phyloP scores from a whole-genome alignment of 2,113 vertebrate species.

The Synodontis membranacea region DNA sequence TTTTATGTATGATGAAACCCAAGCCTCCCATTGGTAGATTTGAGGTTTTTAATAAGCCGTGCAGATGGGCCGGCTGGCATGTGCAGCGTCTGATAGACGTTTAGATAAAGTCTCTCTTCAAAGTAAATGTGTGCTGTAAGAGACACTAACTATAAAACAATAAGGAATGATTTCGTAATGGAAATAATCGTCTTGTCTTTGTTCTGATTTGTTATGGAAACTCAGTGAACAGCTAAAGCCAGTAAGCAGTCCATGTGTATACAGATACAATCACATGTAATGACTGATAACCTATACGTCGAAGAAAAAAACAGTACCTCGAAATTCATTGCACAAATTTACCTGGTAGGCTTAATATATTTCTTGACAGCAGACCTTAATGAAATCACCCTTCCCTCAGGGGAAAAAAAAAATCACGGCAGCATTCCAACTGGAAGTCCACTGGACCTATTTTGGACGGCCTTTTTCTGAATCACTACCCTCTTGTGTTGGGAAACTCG shows the following conservation, averaged over 20 bases:
- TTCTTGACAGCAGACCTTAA: conserved; percentile 38
- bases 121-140: neutral
- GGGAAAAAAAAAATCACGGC: neutral
- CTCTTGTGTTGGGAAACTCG: conserved; percentile 61
- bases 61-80: conserved; percentile 36
- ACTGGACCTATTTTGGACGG: conserved; percentile 53
- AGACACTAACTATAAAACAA: conserved; percentile 1
- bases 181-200: neutral
- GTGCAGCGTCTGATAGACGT: conserved; percentile 16
- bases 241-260: neutral
- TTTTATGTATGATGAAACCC: conserved; percentile 55
- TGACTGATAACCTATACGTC: neutral
- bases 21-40: conserved; percentile 33
- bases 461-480: conserved; percentile 61
- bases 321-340: neutral
- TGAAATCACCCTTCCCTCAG: conserved; percentile 48
- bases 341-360: neutral
- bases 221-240: neutral
- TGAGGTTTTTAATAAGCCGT: conserved; percentile 40
- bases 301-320: neutral
- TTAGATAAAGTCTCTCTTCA: conserved; percentile 1
- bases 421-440: conserved; percentile 52
- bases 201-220: neutral
- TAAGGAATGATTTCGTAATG: neutral
- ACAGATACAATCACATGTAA: neutral